These are phyloP conservation scores for Drosophila rhopaloa DNA, from an alignment of 1,140 invertebrate species.

Conservation along the genomic window DNA sequence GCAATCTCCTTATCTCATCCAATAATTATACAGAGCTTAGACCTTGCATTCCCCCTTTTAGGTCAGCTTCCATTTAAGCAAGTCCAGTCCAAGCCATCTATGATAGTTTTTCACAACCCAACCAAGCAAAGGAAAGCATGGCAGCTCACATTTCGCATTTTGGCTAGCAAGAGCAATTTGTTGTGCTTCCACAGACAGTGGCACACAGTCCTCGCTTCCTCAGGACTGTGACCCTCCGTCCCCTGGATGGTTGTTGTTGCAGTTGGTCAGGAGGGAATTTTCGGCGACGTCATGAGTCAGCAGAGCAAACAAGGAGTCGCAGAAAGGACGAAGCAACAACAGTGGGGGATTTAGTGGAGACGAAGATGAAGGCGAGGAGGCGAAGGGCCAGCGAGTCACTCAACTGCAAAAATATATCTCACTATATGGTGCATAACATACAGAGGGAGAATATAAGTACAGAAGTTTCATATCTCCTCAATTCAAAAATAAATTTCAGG, in stretches of 20 bases:
- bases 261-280: constrained; percentile 70
- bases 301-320: constrained; percentile 65
- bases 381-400: constrained; percentile 55
- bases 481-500: too few species aligned
- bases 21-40: constrained; percentile 39
- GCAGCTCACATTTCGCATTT: constrained; percentile 77
- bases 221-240: background rate
- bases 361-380: constrained; percentile 22
- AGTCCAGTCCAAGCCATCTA: constrained; percentile 41
- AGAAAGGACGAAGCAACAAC: constrained; percentile 40
- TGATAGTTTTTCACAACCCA: constrained; percentile 52
- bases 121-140: constrained; percentile 60
- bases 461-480: too few species aligned
- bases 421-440: constrained; percentile 35
- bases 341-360: constrained; percentile 7
- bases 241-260: constrained; percentile 32
- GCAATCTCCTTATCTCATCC: constrained; percentile 17
- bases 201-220: constrained; percentile 28
- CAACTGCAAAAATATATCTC: constrained; percentile 79
- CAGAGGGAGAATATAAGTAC: constrained; percentile 1
- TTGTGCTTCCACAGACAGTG: constrained; percentile 52
- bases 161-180: constrained; percentile 72
- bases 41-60: background rate
- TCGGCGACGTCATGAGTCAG: constrained; percentile 73
- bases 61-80: constrained; percentile 35